Conservation (phyloP, 2,888 invertebrate species). For the Rhamnusium bicolor region DNA sequence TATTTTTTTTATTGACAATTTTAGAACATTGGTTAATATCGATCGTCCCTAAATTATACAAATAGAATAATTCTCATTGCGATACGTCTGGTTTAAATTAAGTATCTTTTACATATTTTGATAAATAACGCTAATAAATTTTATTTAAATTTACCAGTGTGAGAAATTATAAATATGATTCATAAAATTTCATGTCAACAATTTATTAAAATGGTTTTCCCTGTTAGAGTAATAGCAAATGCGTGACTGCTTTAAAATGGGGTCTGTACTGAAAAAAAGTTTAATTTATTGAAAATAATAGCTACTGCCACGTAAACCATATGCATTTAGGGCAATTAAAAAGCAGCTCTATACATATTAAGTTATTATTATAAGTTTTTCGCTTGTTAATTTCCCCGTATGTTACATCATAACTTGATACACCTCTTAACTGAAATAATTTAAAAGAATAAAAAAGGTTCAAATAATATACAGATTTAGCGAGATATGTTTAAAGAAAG, state of each 20-base stretch:
- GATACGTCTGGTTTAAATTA: too few relatives aligned
- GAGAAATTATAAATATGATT: conserved; percentile 26
- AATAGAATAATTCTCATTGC: background rate
- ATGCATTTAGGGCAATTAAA: conserved; percentile 18
- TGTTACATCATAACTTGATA: too few relatives aligned
- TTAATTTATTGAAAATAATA: conserved; percentile 38
- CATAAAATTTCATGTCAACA: conserved; percentile 35
- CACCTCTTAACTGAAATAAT: too few relatives aligned
- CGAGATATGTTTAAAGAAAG: background rate
- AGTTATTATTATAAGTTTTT: background rate
- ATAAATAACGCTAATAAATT: conserved; percentile 8
- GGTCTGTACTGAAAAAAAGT: conserved; percentile 25
- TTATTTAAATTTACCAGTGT: conserved; percentile 16
- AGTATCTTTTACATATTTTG: background rate
- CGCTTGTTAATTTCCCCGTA: too few relatives aligned
- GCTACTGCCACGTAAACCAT: conserved; percentile 30
- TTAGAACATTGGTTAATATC: too few relatives aligned
- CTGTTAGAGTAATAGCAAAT: conserved; percentile 36
- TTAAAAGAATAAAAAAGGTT: too few relatives aligned
- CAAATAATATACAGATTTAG: too few relatives aligned
- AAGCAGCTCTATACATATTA: conserved; percentile 1
- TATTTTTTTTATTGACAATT: too few relatives aligned
- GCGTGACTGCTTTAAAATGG: conserved; percentile 37
- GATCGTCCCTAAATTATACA: too few relatives aligned
- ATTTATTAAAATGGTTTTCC: conserved; percentile 38